These are phyloP conservation scores for Penelope pileata DNA, from an alignment of 2,113 vertebrate species.

Conservation along the genomic window DNA sequence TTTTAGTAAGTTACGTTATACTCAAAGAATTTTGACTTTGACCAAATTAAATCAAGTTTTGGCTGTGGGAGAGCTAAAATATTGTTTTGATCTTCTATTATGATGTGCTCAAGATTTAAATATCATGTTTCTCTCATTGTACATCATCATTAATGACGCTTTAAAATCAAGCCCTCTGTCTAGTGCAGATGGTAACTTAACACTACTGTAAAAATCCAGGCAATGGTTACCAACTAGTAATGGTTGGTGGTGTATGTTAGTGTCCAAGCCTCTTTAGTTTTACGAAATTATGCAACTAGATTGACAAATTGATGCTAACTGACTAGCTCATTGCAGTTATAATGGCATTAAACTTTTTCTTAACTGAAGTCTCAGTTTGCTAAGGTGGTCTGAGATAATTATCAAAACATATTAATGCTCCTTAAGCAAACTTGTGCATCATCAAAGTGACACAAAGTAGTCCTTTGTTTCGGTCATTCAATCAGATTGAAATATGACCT, in stretches of 20 bases:
- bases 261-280: neutral
- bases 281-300: neutral
- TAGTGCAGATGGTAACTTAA: neutral
- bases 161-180: neutral
- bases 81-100: neutral
- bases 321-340: neutral
- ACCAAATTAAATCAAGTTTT: neutral
- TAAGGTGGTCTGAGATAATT: slow-evolving; percentile 5
- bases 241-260: accelerated
- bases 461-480: neutral
- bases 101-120: neutral
- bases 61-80: neutral
- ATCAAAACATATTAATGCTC: neutral
- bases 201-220: neutral
- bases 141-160: neutral
- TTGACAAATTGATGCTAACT: neutral
- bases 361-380: neutral
- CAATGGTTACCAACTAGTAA: neutral
- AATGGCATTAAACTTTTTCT: neutral
- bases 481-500: neutral
- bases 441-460: neutral
- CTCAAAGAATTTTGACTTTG: neutral
- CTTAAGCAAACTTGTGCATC: neutral
- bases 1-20: neutral
- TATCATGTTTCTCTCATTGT: neutral